Base-by-base conservation (phyloP, 2,113 vertebrate species). In the Gambusia affinis region DNA sequence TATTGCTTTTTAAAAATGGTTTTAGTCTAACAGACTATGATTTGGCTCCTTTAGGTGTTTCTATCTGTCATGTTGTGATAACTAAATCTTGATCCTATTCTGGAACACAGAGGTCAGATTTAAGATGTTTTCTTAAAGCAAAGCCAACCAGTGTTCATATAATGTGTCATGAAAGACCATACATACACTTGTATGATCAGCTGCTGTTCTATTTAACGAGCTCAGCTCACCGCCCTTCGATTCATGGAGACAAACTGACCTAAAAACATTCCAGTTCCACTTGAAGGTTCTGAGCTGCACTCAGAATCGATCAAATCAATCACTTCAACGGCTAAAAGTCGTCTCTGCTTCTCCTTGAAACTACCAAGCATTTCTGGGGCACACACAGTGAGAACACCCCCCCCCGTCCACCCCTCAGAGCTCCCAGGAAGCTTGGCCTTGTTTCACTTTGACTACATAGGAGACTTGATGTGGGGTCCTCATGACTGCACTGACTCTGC, bases 361-460 rank as follows among this genome's bases (percentile, higher is more conserved):
- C 61, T 24, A 62, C 65, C 63, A 24, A 73, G 51, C 19, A 15
- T 88, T 87, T 87, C 84, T 91, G 64, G 86, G 84, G 75, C 81
- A 76, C 69, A 14, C 24, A 22, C 37, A 47, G 62, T 27, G 28
- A 47, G 35, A 37, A 37, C 35, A 37, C 35, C 11, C 35, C 11
- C 11, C 35, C 10, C 68, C 35, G 33, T 85, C 27, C 35, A 42
- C 22, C 31, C 5, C 75, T n/a, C 64, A 62, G 29, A 8, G 42
- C 68, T 79, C 65, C 68, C 79, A 11, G 68, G 70, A 30, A 73
- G 64, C 76, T 66, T 83, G 86, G 86, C 91, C 88, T 86, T 5
- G 31, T 87, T 91, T 72, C 42, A 19, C 64, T 79, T 39, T 2
- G 29, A 15, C 62, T 14, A 70, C 3, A 65, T 70, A 30, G 73